Percentiles rank a stretch among this genome's conserved stretches.
Evolutionary conservation across 2,113 vertebrate species (phyloP).

Genomic region (Bombycilla garrulus): DNA sequence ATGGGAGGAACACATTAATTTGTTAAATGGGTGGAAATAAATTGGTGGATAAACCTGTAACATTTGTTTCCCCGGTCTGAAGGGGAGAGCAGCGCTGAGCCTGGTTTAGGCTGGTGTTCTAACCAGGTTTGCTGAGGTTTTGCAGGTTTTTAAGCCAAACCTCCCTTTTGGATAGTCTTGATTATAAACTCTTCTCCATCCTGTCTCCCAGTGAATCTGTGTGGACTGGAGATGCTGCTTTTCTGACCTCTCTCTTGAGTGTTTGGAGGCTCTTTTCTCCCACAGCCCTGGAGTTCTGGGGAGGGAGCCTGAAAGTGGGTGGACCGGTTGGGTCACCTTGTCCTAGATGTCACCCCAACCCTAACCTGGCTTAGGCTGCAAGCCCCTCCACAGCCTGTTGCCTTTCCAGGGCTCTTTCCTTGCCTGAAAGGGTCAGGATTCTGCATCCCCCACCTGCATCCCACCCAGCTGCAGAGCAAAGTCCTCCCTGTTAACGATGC

Average conservation of each 20-base stretch:
- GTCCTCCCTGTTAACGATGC: background rate
- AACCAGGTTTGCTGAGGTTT: background rate
- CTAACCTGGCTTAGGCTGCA: background rate
- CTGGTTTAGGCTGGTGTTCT: background rate
- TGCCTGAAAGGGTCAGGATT: background rate
- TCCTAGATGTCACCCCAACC: background rate
- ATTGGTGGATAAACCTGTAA: background rate
- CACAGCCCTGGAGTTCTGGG: background rate
- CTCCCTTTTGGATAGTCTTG: background rate
- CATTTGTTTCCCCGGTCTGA: background rate
- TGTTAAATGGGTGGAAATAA: background rate
- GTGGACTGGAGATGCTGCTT: background rate
- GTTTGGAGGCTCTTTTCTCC: background rate
- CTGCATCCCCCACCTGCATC: background rate
- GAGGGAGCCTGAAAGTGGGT: background rate
- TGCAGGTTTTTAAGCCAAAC: background rate
- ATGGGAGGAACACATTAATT: background rate
- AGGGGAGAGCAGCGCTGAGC: background rate
- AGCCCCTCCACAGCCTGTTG: background rate
- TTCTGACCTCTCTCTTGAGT: background rate
- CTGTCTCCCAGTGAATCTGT: background rate
- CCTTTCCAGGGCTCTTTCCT: background rate
- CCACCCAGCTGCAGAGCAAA: background rate
- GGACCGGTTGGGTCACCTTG: fast-evolving
- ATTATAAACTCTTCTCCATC: background rate